Evolutionary conservation across 2,797 vertebrate genomes (phyloP), one percentile per base, ranked within the genome.

Genomic region (Acanthis flammea): DNA sequence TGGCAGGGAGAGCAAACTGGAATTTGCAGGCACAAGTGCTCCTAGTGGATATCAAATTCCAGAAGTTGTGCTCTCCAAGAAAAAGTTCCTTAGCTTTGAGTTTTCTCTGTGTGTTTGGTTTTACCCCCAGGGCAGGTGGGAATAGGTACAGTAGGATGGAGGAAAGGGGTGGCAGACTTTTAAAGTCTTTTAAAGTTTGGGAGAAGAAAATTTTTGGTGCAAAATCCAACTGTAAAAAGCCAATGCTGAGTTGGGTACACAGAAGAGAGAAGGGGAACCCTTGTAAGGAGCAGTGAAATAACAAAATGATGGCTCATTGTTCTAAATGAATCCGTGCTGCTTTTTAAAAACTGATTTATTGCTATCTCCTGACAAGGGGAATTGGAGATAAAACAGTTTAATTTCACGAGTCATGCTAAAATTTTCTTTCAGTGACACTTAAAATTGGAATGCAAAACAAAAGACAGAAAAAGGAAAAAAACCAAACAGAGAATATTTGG

Each of bases 181-280:
- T 19, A 24, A 70, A 70, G 8, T 9, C 4, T 60, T 25, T 3
- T 21, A 28, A 70, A 71, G 6, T 19, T 63, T 24, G 5, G 31
- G 23, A 55, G 16, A 21, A 75, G 30, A 42, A 14, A 28, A 18
- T 8, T 45, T 55, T 30, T 41, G 13, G 6, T 62, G 14, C 8
- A n/a, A 41, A 61, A 67, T 33, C 50, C 61, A 44, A 7, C 22
- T 19, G 8, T 21, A 7, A 35, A 76, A 77, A 57, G 27, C 16
- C 10, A 24, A 1, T 19, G 8, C 14, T 63, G 6, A 5, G 2
- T 8, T 68, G 33, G 14, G 4, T 8, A 10, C 1, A 2, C 30
- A 51, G 37, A 33, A 28, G 10, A 50, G 2, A 4, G 19, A 73
- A 83, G 17, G 33, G 33, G 33, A 92, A 10, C 27, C 14, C 33